A percentile compares a stretch with the other conserved stretches of the same genome.
phyloP scores from a whole-genome alignment of 2,797 vertebrate genomes.

The Lophura swinhoii region DNA sequence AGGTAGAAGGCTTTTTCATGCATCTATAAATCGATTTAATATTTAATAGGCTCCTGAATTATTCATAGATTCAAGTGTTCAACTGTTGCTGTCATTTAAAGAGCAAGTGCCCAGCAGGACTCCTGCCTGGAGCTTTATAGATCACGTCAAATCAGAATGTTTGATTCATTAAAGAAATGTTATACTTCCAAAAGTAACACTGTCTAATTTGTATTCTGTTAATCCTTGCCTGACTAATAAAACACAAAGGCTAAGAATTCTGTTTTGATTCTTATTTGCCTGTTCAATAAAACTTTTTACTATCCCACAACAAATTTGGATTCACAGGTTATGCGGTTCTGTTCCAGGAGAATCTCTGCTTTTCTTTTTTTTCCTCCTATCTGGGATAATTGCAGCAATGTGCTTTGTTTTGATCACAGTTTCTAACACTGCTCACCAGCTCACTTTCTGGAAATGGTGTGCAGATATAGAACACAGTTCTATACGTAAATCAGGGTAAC shows the following conservation, averaged over 20 bases:
- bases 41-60: conserved; percentile 78
- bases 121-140: conserved; percentile 14
- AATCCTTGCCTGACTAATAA: neutral
- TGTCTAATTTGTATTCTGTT: neutral
- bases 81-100: conserved; percentile 71
- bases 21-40: conserved; percentile 74
- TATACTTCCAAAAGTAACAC: neutral
- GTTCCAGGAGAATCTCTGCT: neutral
- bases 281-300: neutral
- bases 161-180: conserved; percentile 45
- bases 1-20: conserved; percentile 24
- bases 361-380: fast-evolving
- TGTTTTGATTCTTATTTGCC: neutral
- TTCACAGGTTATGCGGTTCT: neutral
- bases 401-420: neutral
- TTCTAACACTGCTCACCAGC: neutral
- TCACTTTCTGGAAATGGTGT: neutral
- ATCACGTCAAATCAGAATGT: neutral
- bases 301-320: neutral
- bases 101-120: conserved; percentile 57
- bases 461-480: neutral
- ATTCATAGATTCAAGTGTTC: conserved; percentile 73
- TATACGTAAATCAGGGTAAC: neutral
- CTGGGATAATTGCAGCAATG: neutral
- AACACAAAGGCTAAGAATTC: neutral